Evolutionary conservation across 2,888 invertebrate species (phyloP).

Genomic region (Sepiola atlantica): DNA sequence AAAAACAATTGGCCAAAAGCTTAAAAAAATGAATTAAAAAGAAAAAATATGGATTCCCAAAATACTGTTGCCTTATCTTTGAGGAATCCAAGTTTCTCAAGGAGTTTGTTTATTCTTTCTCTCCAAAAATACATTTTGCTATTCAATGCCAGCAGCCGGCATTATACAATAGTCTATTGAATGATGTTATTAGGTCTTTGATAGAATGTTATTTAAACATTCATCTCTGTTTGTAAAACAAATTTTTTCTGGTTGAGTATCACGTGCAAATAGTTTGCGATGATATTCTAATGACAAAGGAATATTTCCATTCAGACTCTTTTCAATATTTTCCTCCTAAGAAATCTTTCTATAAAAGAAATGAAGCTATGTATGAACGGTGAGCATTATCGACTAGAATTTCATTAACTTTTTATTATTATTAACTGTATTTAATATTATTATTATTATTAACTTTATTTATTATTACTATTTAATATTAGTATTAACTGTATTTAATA

Average conservation of each 20-base stretch:
- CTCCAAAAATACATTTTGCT: neutral
- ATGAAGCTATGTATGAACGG: neutral
- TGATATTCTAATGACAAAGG: neutral
- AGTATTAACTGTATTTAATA: no score
- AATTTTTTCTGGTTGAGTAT: neutral
- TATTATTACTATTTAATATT: no score
- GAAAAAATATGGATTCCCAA: neutral
- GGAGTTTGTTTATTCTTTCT: neutral
- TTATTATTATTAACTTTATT: no score
- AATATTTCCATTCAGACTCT: neutral
- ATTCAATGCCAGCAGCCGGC: neutral
- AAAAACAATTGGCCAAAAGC: neutral
- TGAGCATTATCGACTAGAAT: neutral
- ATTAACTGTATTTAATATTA: neutral
- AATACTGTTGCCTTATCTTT: slow-evolving; percentile 14
- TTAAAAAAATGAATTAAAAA: neutral
- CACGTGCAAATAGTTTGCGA: neutral
- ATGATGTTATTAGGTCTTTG: neutral
- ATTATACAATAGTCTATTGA: neutral
- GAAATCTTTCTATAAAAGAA: neutral
- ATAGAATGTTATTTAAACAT: neutral
- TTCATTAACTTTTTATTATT: neutral
- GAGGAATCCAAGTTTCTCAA: neutral
- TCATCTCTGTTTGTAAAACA: neutral
- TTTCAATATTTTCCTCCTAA: neutral